phyloP scores from a whole-genome alignment of 1,140 invertebrate species.

The Hypothenemus hampei region DNA sequence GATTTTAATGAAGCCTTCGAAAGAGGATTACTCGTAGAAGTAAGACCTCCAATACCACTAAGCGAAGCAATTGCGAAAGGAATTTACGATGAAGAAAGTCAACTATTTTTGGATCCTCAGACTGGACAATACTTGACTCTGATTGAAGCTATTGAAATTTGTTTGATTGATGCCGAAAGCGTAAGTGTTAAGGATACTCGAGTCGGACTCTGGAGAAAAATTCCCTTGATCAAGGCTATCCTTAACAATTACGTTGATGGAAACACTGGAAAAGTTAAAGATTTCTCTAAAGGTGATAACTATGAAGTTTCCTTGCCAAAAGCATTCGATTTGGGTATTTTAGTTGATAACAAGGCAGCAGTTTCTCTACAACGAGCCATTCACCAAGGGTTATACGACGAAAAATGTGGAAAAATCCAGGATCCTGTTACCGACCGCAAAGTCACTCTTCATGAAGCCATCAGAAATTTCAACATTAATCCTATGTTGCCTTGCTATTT shows the following conservation, averaged over 20 bases:
- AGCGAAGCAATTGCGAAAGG: constrained; percentile 80
- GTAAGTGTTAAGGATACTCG: constrained; percentile 78
- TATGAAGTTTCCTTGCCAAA: constrained; percentile 68
- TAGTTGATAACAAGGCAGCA: constrained; percentile 73
- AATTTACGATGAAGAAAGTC: constrained; percentile 69
- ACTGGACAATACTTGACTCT: constrained; percentile 70
- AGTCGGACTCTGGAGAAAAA: constrained; percentile 66
- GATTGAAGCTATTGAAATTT: constrained; percentile 65
- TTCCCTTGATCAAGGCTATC: constrained; percentile 71
- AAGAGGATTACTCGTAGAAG: constrained; percentile 74
- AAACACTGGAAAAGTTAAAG: constrained; percentile 64
- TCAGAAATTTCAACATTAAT: constrained; percentile 72
- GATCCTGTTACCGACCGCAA: constrained; percentile 71
- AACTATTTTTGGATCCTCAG: constrained; percentile 75
- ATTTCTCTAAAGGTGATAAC: constrained; percentile 58
- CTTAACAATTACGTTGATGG: constrained; percentile 69
- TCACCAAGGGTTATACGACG: constrained; percentile 81
- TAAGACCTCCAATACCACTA: constrained; percentile 73
- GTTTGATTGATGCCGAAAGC: constrained; percentile 75
- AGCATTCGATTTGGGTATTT: constrained; percentile 73
- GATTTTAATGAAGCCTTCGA: constrained; percentile 84
- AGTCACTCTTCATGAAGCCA: constrained; percentile 79
- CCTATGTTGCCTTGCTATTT: constrained; percentile 76
- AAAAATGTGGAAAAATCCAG: constrained; percentile 71
- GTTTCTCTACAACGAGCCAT: constrained; percentile 82